Percentiles rank a stretch among this genome's conserved stretches.
These are phyloP conservation scores for Erythrolamprus reginae DNA, from an alignment of 2,113 vertebrate genomes.

Conservation along the genomic window DNA sequence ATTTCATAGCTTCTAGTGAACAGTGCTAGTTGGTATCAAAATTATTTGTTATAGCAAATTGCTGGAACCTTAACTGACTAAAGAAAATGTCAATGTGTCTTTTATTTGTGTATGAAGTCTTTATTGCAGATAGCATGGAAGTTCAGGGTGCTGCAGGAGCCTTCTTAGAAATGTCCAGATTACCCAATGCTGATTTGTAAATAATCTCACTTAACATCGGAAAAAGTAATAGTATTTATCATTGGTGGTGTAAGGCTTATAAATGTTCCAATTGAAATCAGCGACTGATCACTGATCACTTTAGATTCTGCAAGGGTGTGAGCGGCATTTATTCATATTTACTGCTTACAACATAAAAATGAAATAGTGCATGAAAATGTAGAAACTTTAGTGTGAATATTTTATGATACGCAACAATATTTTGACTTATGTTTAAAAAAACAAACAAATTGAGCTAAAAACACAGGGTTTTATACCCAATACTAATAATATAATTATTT, in stretches of 20 bases:
- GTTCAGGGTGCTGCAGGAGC: neutral
- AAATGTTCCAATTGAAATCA: constrained; percentile 8
- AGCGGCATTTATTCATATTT: constrained; percentile 17
- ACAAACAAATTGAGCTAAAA: constrained; percentile 28
- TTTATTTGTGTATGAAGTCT: neutral
- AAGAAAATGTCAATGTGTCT: neutral
- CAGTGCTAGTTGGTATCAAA: neutral
- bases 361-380: constrained; percentile 28
- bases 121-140: neutral
- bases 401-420: constrained; percentile 26
- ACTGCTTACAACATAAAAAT: constrained; percentile 27
- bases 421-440: constrained; percentile 5
- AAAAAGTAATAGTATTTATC: neutral
- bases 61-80: neutral
- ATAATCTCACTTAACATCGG: neutral
- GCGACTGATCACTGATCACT: constrained; percentile 25
- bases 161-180: neutral
- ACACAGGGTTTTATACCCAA: constrained; percentile 6
- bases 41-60: neutral
- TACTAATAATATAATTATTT: constrained; percentile 23
- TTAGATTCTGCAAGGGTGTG: constrained; percentile 6
- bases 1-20: neutral
- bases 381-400: neutral
- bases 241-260: neutral
- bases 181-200: neutral